A percentile compares a stretch with the other conserved stretches of the same genome.
Evolutionary conservation across 2,888 invertebrate species (phyloP).

Genomic region (Oligia strigilis): DNA sequence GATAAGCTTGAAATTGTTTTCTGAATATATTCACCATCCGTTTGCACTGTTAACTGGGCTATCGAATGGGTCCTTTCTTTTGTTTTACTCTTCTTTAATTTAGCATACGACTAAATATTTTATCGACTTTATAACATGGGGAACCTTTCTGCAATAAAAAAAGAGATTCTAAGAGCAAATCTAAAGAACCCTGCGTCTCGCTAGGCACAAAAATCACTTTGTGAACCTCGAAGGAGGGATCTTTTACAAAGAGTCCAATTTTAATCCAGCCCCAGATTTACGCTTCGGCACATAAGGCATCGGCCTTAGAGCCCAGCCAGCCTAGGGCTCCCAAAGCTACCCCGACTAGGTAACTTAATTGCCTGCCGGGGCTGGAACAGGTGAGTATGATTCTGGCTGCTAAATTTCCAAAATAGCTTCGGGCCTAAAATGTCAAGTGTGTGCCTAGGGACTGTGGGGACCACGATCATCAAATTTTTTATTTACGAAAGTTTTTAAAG

Average conservation of each 20-base stretch:
- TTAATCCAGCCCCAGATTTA: not conserved
- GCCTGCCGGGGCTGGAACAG: not conserved
- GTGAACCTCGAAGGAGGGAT: not conserved
- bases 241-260: not conserved
- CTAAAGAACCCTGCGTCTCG: slow-evolving; percentile 2
- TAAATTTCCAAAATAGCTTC: not conserved
- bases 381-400: not conserved
- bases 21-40: slow-evolving; percentile 5
- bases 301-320: not conserved
- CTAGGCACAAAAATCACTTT: slow-evolving; percentile 27
- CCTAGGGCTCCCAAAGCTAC: not conserved
- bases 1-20: slow-evolving; percentile 25
- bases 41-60: not conserved
- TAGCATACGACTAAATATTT: slow-evolving; percentile 18
- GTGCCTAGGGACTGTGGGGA: not conserved
- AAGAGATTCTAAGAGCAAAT: slow-evolving; percentile 19
- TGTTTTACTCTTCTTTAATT: slow-evolving; percentile 6
- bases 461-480: not conserved
- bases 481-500: not conserved
- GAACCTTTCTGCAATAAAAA: slow-evolving; percentile 14
- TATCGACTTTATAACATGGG: not conserved
- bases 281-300: not conserved
- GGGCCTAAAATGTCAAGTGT: not conserved
- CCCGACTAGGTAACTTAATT: not conserved
- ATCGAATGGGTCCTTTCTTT: not conserved